phyloP scores from a whole-genome alignment of 2,888 invertebrate genomes.

The Pachliopta kotzebuea region DNA sequence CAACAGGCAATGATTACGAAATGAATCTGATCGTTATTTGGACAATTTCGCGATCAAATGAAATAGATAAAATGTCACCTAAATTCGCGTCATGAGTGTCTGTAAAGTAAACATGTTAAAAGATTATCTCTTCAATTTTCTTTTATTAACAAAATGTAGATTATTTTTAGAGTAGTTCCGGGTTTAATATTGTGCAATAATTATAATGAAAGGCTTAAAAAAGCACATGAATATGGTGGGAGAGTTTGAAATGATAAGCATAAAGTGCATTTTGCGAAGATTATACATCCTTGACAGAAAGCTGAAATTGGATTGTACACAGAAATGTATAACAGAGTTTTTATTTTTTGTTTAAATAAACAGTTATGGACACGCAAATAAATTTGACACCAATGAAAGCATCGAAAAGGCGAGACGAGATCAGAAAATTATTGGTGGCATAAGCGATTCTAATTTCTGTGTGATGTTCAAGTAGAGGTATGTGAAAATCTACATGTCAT shows the following conservation, averaged over 20 bases:
- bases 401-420: background rate
- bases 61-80: background rate
- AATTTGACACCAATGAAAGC: background rate
- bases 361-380: slow-evolving; percentile 7
- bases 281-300: background rate
- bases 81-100: background rate
- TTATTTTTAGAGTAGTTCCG: background rate
- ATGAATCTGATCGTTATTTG: background rate
- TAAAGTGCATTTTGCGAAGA: background rate
- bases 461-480: slow-evolving; percentile 2
- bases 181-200: background rate
- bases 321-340: background rate
- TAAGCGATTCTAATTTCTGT: slow-evolving; percentile 3
- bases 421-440: background rate
- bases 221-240: background rate
- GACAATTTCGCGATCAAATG: background rate
- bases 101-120: background rate
- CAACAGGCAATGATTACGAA: background rate
- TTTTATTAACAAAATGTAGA: background rate
- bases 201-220: background rate
- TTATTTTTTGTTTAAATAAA: background rate
- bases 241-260: background rate
- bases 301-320: background rate
- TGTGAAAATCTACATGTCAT: background rate
- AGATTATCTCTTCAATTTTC: background rate